Evolutionary conservation across 2,113 vertebrate genomes (phyloP), one percentile per base, ranked within the genome.

Genomic region (Alectura lathami): DNA sequence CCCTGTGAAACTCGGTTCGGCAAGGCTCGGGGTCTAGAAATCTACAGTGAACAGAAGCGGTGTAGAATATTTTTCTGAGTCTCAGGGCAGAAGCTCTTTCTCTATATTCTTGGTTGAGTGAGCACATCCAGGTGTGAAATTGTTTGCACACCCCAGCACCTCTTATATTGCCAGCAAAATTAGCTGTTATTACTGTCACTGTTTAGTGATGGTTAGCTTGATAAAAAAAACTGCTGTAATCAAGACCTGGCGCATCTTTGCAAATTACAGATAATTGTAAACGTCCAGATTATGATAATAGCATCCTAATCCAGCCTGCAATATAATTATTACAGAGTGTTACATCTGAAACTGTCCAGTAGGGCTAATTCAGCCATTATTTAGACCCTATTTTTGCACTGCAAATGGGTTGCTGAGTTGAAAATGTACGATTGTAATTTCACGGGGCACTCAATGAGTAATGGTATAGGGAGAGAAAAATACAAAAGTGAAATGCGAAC

Each of bases 261-360:
- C 98, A 99, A 99, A 99, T 99, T 99, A 99, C 99, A 99, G 99
- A 99, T 99, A 99, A 99, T 99, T 99, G 99, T 99, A 99, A 99
- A 99, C 99, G 99, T 99, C 99, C 99, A 99, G 99, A 99, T 99
- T 99, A 99, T 99, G 99, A 99, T 99, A 99, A 99, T 99, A 99
- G 99, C 97, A 98, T 98, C 99, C 99, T 99, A 99, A 99, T 99
- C 99, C 99, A 99, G 98, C 98, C 98, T 98, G 98, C 98, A 99
- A 99, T 99, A 99, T 99, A 99, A 99, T 99, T 99, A 99, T 99
- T 99, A 98, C 99, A 98, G 98, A 99, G 99, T 99, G 99, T 99
- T 99, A 98, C 99, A 99, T 99, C 99, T 98, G 98, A 99, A 99
- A 99, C 99, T 99, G 99, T 99, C 99, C 99, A 99, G 99, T 99